Evolutionary conservation across 2,888 invertebrate species (phyloP).

Genomic region (Trachelus tabidus): DNA sequence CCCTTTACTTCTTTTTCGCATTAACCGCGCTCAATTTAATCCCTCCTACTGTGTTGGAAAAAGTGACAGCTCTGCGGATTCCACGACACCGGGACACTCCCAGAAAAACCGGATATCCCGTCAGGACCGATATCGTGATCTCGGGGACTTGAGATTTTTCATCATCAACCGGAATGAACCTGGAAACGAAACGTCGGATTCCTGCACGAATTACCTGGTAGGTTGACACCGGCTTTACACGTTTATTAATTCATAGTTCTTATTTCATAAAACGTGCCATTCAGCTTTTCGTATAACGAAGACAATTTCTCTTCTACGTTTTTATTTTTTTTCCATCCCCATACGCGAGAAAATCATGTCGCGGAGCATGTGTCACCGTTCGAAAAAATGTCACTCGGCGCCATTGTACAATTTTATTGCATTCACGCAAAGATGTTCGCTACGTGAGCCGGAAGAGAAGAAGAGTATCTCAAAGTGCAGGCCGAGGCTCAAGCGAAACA

Average conservation of each 20-base stretch:
- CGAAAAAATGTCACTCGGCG: background rate
- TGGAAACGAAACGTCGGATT: background rate
- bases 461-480: conserved; percentile 13
- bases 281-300: background rate
- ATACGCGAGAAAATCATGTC: background rate
- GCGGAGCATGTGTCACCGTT: background rate
- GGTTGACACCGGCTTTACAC: background rate
- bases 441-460: conserved; percentile 37
- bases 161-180: background rate
- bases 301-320: background rate
- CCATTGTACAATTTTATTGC: conserved; percentile 26
- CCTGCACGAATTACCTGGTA: background rate
- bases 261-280: too few species aligned
- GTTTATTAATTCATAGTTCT: background rate
- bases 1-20: conserved; percentile 40
- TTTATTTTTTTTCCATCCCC: too few species aligned
- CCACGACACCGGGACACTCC: conserved; percentile 6
- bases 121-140: background rate
- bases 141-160: background rate
- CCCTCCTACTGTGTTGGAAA: conserved; percentile 17
- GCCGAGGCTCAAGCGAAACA: conserved; percentile 35
- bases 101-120: conserved; percentile 7
- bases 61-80: conserved; percentile 32
- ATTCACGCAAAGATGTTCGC: conserved; percentile 33
- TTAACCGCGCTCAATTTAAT: conserved; percentile 47